Evolutionary conservation across 2,888 invertebrate genomes (phyloP), one percentile per base, ranked within the genome.

Genomic region (Perizoma affinitatum): DNA sequence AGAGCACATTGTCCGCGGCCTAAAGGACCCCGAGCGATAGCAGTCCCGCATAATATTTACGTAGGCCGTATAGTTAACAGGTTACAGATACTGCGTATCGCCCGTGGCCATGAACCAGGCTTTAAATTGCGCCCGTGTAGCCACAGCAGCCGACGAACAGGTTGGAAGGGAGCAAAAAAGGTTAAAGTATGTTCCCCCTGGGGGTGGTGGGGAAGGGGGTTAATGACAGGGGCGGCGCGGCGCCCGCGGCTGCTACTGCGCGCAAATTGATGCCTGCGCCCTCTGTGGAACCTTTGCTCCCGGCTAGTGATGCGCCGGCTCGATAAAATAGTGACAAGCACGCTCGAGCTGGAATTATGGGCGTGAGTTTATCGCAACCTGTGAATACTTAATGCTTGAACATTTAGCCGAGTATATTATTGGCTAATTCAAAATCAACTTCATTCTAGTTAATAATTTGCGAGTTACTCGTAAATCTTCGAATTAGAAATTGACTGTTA

Each of bases 251-350:
- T 67, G 91, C 91, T 92, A 90, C 91, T 78, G 91, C 86, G 83
- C 85, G 88, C 88, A 91, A 91, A 91, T 91, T 91, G 91, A 90
- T 91, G 91, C 89, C 83, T 88, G 88, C 87, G 87, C 89, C 90
- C 90, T 85, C 84, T 81, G 78, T 76, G 79, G 85, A 87, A 90
- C 91, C 91, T 90, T 89, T 88, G 88, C 90, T 90, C 90, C 89
- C 88, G 88, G 89, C 88, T 83, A 91, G 91, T 88, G 91, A 90
- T 90, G 91, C 79, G 79, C 82, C 72, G 68, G 66, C 70, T 83
- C 86, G 90, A 89, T 89, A 88, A 88, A 61, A 86, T 80, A 86
- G 84, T 82, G 84, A 85, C 84, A 83, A 65, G 80, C 82, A 79
- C 80, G 82, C 76, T 80, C 77, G 69, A 70, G 67, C 71, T 70